Percentiles rank a stretch among this genome's conserved stretches.
These are phyloP conservation scores for Cephus sareptanus DNA, from an alignment of 2,888 invertebrate species.

Conservation along the genomic window DNA sequence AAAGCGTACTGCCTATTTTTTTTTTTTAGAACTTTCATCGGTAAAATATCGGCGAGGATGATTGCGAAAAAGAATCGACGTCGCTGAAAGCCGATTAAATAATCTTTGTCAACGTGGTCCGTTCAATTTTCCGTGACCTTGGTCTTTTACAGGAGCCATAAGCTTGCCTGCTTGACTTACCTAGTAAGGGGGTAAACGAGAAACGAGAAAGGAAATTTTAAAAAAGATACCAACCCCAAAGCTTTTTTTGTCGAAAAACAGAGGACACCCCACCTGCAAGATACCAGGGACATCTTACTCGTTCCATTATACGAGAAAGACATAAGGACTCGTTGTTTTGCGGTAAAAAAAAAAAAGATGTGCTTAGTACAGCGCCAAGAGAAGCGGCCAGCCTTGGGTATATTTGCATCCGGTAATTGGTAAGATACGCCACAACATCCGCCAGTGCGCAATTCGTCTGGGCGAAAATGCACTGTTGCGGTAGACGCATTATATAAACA, in stretches of 20 bases:
- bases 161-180: not conserved
- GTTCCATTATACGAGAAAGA: not conserved
- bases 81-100: not conserved
- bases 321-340: not conserved
- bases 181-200: not conserved
- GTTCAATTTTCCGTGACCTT: not conserved
- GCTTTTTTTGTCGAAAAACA: not conserved
- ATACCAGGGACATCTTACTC: not conserved
- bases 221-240: not conserved
- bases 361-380: not conserved
- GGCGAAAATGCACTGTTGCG: not conserved
- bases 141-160: not conserved
- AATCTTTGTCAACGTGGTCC: not conserved
- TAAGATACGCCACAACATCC: slow-evolving; percentile 26
- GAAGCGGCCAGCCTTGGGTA: slow-evolving; percentile 4
- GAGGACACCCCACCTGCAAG: not conserved
- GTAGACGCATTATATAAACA: not conserved
- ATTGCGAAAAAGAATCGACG: not conserved
- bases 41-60: not conserved
- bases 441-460: not conserved
- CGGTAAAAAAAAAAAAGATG: not conserved
- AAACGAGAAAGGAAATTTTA: not conserved
- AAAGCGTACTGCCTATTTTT: not conserved
- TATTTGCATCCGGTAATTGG: slow-evolving; percentile 40
- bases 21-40: not conserved